Evolutionary conservation across 2,113 vertebrate genomes (phyloP), one percentile per base, ranked within the genome.

Genomic region (Hystrix cristata): DNA sequence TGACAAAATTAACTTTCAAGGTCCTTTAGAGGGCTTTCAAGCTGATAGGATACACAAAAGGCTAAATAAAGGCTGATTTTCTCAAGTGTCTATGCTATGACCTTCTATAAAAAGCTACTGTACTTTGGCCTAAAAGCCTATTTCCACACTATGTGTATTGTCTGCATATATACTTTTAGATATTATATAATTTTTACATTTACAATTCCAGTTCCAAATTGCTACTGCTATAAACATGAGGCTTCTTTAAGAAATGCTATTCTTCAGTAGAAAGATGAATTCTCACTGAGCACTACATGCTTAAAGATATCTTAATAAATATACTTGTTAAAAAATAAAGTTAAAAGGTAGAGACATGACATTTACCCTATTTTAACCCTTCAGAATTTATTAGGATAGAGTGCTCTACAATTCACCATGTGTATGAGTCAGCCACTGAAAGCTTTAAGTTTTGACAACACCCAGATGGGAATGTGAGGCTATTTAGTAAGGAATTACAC

Each of bases 191-290:
- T 57, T 25, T 83, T 81, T 34, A 65, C 38, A 38, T 25, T 86
- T 19, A 95, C 2, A 90, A 23, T 59, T 80, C 43, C 16, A 85
- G 18, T 76, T 96, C 53, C 67, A 96, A 96, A 87, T 62, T 48
- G n/a, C 48, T 94, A 82, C 16, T 90, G n/a, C 8, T 96, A 90
- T 46, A 91, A 91, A 83, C 1, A 31, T 10, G 23, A 92, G 55
- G 11, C 64, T 86, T 95, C 62, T 84, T 80, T 87, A 51, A 72
- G 11, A 94, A 90, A 83, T 57, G 25, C 55, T 69, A 91, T 85
- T 92, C 64, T 90, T 87, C 55, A 85, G 43, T 29, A 93, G 53
- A 79, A 94, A 93, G 34, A 79, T 55, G 38, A 90, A 91, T 38
- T 97, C n/a, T 67, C 62, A 87, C 1, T 92, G n/a, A 79, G 15